Percentiles rank a stretch among this genome's conserved stretches.
Evolutionary conservation across 2,113 vertebrate species (phyloP).

Genomic region (Petromus typicus): DNA sequence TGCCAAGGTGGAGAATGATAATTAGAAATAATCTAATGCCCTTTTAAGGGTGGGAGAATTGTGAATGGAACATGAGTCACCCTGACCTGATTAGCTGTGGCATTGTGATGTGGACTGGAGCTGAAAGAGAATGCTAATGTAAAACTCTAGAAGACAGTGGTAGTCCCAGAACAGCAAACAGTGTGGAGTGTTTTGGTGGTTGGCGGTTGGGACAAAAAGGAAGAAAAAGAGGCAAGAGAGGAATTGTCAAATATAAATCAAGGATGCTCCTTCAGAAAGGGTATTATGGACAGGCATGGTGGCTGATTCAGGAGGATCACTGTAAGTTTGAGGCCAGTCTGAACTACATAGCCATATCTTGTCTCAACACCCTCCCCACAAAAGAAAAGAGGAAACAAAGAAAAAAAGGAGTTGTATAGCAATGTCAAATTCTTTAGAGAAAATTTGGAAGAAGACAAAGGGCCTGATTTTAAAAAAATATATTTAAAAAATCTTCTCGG

Average conservation of each 20-base stretch:
- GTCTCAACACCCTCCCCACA: neutral
- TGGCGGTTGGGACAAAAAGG: neutral
- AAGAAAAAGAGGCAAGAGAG: too few species aligned
- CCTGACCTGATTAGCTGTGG: rapidly evolving
- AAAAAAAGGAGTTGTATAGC: neutral
- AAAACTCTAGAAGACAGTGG: rapidly evolving
- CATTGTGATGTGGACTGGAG: neutral
- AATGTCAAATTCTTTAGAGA: neutral
- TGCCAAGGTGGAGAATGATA: neutral
- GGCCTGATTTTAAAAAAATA: neutral
- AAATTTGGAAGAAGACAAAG: neutral
- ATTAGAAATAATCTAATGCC: too few species aligned
- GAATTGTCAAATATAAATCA: neutral
- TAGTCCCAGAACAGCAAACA: neutral
- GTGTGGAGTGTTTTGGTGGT: neutral
- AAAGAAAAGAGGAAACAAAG: neutral
- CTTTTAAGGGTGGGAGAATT: too few species aligned
- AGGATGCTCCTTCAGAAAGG: neutral
- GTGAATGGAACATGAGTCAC: neutral
- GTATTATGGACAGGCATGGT: neutral
- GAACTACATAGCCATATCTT: neutral
- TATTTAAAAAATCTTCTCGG: neutral
- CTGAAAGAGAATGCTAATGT: rapidly evolving
- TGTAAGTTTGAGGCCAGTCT: neutral
- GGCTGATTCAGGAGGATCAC: neutral